Percentiles rank a stretch among this genome's conserved stretches.
Evolutionary conservation across 2,797 vertebrate species (phyloP).

Genomic region (Chelon auratus): DNA sequence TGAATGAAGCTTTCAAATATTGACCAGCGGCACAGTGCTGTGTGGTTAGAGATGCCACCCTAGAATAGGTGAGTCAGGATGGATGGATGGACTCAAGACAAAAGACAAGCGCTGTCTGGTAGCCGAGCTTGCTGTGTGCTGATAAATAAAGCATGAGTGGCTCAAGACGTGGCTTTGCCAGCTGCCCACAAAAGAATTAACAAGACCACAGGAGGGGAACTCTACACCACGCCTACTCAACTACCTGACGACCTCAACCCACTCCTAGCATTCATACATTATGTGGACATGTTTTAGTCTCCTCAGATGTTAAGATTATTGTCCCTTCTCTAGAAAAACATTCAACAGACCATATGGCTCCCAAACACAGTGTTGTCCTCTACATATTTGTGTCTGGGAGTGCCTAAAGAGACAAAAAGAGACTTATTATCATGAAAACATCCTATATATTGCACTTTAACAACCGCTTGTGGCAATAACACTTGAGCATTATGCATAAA

Average conservation of each 20-base stretch:
- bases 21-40: constrained; percentile 56
- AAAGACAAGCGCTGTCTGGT: constrained; percentile 57
- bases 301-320: neutral
- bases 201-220: constrained; percentile 49
- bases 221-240: constrained; percentile 50
- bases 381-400: neutral
- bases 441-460: neutral
- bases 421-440: neutral
- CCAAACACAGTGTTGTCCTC: neutral
- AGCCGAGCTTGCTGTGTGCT: constrained; percentile 34
- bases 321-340: neutral
- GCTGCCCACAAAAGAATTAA: constrained; percentile 60
- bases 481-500: neutral
- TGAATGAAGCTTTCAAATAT: constrained; percentile 73
- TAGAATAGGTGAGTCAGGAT: constrained; percentile 63
- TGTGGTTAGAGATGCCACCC: constrained; percentile 43
- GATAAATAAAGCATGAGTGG: constrained; percentile 76
- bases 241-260: constrained; percentile 32
- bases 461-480: too few species aligned
- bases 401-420: neutral
- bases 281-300: neutral
- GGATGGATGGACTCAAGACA: constrained; percentile 64
- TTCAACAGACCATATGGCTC: neutral
- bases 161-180: constrained; percentile 53
- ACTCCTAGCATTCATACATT: neutral